phyloP scores from a whole-genome alignment of 2,797 vertebrate genomes.

The Mormyrus proboscirostris region DNA sequence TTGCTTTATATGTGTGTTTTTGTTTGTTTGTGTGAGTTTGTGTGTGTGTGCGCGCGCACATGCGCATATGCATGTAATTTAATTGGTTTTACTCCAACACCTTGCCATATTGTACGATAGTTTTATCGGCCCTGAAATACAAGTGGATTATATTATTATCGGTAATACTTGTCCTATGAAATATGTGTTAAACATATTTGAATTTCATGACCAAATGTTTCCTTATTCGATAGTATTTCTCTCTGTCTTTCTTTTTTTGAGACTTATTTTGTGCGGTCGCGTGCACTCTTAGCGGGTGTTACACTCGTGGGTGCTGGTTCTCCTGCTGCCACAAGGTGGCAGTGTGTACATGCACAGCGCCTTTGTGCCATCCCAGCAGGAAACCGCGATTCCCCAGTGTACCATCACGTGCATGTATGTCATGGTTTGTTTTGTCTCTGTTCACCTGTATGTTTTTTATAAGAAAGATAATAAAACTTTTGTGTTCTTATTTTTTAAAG shows the following conservation, averaged over 20 bases:
- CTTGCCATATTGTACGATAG: neutral
- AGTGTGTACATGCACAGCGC: neutral
- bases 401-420: slow-evolving; percentile 6
- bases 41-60: neutral
- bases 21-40: neutral
- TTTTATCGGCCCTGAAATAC: neutral
- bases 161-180: neutral
- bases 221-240: neutral
- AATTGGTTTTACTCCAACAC: neutral
- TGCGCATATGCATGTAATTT: neutral
- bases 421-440: slow-evolving; percentile 1
- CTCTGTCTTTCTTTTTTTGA: neutral
- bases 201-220: neutral
- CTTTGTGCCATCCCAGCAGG: neutral
- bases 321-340: neutral
- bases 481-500: slow-evolving; percentile 2
- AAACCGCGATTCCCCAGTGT: neutral
- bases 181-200: slow-evolving; percentile 5
- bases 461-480: slow-evolving; percentile 16
- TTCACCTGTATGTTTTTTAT: slow-evolving; percentile 17
- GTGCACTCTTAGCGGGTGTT: neutral
- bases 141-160: neutral
- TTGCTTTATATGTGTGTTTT: neutral
- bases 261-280: neutral
- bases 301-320: neutral